phyloP scores from a whole-genome alignment of 2,797 vertebrate species.

The Bovichtus variegatus region DNA sequence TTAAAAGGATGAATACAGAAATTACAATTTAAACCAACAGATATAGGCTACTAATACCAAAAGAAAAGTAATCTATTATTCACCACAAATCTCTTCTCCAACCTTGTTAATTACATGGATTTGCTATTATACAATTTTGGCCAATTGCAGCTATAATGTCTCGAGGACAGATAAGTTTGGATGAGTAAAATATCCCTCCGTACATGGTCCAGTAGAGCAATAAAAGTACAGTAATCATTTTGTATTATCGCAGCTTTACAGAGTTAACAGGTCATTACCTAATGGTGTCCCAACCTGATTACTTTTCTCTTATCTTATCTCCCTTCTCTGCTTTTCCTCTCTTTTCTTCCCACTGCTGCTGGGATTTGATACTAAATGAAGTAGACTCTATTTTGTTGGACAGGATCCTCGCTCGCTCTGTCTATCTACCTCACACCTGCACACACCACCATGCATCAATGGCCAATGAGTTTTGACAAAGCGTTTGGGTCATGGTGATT shows the following conservation, averaged over 20 bases:
- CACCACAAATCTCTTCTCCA: not conserved
- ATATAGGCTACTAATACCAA: not conserved
- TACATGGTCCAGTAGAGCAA: conserved; percentile 29
- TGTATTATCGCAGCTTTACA: conserved; percentile 37
- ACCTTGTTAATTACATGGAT: conserved; percentile 33
- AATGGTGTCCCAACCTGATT: conserved; percentile 33
- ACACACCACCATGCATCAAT: not conserved
- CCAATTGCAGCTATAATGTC: not conserved
- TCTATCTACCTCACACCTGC: conserved; percentile 5
- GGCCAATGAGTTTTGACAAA: conserved; percentile 18
- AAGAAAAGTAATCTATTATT: not conserved
- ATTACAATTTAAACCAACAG: not conserved
- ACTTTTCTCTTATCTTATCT: conserved; percentile 16
- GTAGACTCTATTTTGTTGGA: conserved; percentile 17
- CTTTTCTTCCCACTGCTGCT: not conserved
- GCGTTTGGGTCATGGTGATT: conserved; percentile 10
- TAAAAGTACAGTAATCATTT: conserved; percentile 33
- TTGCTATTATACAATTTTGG: conserved; percentile 20
- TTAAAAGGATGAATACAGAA: not conserved
- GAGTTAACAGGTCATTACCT: conserved; percentile 54
- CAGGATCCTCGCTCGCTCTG: not conserved
- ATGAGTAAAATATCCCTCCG: conserved; percentile 43
- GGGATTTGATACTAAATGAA: conserved; percentile 32
- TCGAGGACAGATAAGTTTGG: conserved; percentile 27
- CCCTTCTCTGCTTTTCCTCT: not conserved